Evolutionary conservation across 2,888 invertebrate genomes (phyloP).

Genomic region (Ormyrus thymus): DNA sequence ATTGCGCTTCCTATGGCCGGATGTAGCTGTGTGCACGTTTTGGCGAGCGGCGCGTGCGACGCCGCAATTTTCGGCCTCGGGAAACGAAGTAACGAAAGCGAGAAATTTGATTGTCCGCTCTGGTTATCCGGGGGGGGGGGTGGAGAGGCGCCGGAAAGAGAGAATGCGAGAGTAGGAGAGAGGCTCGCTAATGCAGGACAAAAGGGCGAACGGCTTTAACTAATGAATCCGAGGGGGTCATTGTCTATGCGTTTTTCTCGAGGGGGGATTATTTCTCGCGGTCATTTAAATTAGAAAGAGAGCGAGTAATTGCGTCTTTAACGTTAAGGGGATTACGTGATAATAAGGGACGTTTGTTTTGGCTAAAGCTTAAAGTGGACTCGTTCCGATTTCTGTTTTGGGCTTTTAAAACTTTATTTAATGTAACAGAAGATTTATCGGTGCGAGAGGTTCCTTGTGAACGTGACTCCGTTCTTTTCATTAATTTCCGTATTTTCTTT

Average conservation of each 20-base stretch:
- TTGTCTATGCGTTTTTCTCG: neutral
- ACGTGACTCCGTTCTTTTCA: no score
- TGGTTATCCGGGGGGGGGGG: neutral
- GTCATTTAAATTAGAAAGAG: neutral
- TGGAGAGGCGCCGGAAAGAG: neutral
- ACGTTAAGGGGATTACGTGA: conserved; percentile 11
- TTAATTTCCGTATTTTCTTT: no score
- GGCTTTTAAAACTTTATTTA: no score
- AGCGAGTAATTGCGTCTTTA: conserved; percentile 23
- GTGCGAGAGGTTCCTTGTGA: no score
- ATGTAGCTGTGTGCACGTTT: neutral
- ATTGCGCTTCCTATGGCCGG: conserved; percentile 19
- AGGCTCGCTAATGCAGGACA: neutral
- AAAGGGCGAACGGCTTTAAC: conserved; percentile 21
- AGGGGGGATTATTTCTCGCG: conserved; percentile 17
- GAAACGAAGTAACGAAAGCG: conserved; percentile 14
- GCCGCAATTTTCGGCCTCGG: conserved; percentile 12
- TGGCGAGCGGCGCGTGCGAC: conserved; percentile 2
- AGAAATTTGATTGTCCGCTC: conserved; percentile 23
- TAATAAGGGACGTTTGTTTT: neutral
- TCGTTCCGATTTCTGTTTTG: no score
- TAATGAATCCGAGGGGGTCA: conserved; percentile 11
- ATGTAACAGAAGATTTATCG: no score
- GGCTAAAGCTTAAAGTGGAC: no score
- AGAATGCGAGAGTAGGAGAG: neutral